These are phyloP conservation scores for Stegana nigrithorax DNA, from an alignment of 2,888 invertebrate species.

Conservation along the genomic window DNA sequence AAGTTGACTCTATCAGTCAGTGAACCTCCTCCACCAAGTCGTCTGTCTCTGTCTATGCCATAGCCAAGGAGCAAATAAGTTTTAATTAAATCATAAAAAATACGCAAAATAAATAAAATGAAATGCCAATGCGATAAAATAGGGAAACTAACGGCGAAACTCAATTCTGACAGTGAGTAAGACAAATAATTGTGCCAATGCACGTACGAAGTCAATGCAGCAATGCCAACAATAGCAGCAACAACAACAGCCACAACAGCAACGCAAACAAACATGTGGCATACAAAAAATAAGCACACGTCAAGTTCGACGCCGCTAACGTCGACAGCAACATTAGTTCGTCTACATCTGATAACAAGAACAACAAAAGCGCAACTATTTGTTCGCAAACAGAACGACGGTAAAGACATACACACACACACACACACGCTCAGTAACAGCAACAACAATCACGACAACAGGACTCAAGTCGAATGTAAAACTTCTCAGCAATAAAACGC, in stretches of 20 bases:
- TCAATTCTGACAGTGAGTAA: slow-evolving; percentile 34
- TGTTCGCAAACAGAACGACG: slow-evolving; percentile 4
- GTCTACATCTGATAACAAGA: slow-evolving; percentile 37
- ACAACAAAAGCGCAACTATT: slow-evolving; percentile 28
- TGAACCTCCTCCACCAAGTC: too few species aligned
- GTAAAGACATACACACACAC: neutral
- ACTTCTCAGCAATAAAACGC: too few species aligned
- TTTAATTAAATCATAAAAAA: slow-evolving; percentile 53
- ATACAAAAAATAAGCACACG: neutral
- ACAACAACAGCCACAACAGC: too few species aligned
- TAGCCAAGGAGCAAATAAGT: slow-evolving; percentile 27
- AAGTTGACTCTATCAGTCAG: too few species aligned
- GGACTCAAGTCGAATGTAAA: neutral
- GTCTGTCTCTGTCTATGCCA: too few species aligned
- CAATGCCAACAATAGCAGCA: neutral
- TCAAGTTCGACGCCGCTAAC: neutral
- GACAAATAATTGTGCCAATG: slow-evolving; percentile 24
- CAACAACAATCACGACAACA: slow-evolving; percentile 3
- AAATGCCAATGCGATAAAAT: neutral
- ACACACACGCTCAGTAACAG: too few species aligned
- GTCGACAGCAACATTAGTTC: slow-evolving; percentile 25
- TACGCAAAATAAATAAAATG: slow-evolving; percentile 14
- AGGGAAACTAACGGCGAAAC: neutral
- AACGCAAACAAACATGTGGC: too few species aligned
- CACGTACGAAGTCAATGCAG: neutral